Conservation (phyloP, 2,113 vertebrate species). For the Ciconia boyciana region DNA sequence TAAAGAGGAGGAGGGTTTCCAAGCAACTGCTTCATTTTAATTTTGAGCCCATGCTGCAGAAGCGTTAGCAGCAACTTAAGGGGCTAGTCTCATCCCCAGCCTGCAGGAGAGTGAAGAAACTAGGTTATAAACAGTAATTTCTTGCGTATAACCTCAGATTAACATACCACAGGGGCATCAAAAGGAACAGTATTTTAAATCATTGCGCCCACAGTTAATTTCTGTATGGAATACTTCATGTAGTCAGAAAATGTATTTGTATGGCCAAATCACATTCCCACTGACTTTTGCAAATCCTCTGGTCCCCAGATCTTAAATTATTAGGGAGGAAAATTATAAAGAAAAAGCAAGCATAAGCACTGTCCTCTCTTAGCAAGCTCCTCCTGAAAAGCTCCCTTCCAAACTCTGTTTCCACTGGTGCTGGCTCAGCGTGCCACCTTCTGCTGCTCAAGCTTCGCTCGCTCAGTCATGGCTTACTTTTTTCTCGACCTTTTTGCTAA, state of each 20-base stretch:
- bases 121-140: conserved; percentile 3
- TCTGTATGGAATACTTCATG: background rate
- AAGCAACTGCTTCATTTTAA: conserved; percentile 54
- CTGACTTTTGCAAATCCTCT: background rate
- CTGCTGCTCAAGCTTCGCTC: rapidly evolving
- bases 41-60: conserved; percentile 18
- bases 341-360: background rate
- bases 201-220: background rate
- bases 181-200: background rate
- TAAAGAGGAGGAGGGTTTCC: conserved; percentile 60
- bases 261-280: background rate
- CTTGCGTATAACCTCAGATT: background rate
- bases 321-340: background rate
- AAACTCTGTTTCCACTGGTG: background rate
- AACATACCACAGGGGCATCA: background rate
- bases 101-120: background rate
- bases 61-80: conserved; percentile 37
- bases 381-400: background rate
- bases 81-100: background rate
- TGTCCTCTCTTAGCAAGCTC: background rate
- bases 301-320: background rate
- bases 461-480: background rate
- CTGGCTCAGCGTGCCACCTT: background rate
- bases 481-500: background rate
- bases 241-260: background rate